A percentile compares a stretch with the other conserved stretches of the same genome.
Evolutionary conservation across 2,888 invertebrate genomes (phyloP).

Genomic region (Calliphora vomitoria): DNA sequence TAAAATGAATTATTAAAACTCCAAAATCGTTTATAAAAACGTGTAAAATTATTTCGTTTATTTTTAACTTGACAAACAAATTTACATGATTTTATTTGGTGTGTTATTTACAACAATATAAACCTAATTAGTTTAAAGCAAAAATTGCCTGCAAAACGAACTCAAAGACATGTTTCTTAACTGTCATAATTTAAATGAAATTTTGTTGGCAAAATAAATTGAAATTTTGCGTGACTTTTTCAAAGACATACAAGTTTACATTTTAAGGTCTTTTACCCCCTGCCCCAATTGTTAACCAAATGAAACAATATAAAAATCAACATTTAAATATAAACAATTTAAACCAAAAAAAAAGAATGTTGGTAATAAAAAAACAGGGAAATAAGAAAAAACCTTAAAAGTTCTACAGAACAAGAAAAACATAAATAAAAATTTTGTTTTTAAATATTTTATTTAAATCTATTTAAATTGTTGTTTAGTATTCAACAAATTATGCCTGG

Average conservation of each 20-base stretch:
- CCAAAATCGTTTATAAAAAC: no score
- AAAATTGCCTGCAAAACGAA: not conserved
- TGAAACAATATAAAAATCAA: not conserved
- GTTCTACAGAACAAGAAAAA: not conserved
- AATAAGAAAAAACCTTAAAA: not conserved
- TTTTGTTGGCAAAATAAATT: conserved; percentile 1
- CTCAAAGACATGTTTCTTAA: conserved; percentile 1
- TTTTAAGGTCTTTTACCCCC: not conserved
- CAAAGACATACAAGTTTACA: not conserved
- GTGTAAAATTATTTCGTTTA: no score
- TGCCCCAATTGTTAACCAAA: not conserved
- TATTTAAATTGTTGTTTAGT: conserved; percentile 19
- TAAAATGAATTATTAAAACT: no score
- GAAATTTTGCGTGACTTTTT: conserved; percentile 21
- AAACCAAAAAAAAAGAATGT: not conserved
- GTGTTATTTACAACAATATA: conserved; percentile 1
- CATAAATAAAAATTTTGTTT: not conserved
- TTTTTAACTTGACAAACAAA: not conserved
- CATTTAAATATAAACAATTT: not conserved
- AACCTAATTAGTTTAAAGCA: not conserved
- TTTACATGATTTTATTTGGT: not conserved
- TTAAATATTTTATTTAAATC: conserved; percentile 4
- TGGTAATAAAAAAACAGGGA: not conserved
- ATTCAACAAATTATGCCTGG: conserved; percentile 27
- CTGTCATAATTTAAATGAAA: not conserved